phyloP scores from a whole-genome alignment of 2,113 vertebrate genomes.

The Rousettus leschenaultii region DNA sequence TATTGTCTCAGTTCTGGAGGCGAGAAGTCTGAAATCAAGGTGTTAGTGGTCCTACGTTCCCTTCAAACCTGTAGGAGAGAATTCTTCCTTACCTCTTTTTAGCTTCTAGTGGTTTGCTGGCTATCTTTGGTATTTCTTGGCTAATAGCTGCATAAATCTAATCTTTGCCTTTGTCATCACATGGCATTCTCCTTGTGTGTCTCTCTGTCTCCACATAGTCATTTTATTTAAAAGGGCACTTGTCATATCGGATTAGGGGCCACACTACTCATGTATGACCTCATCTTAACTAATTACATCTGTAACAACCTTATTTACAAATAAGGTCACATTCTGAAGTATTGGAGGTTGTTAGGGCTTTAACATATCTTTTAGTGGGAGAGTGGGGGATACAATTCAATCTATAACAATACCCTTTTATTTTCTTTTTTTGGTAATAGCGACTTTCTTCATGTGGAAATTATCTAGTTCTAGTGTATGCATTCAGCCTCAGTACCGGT shows the following conservation, averaged over 20 bases:
- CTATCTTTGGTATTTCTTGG: neutral
- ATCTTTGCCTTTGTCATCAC: neutral
- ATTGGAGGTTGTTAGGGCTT: neutral
- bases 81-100: neutral
- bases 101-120: neutral
- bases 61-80: fast-evolving
- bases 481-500: neutral
- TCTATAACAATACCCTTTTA: neutral
- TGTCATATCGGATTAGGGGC: neutral
- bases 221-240: neutral
- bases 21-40: neutral
- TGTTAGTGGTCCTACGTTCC: neutral
- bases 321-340: neutral
- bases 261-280: neutral
- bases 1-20: neutral
- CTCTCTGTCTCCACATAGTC: neutral
- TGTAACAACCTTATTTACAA: neutral
- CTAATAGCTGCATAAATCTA: neutral
- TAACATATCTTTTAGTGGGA: neutral
- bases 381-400: neutral
- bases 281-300: neutral
- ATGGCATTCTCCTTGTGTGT: neutral
- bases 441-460: neutral
- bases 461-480: neutral
- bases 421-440: neutral